Percentiles rank a stretch among this genome's conserved stretches.
These are phyloP conservation scores for Phengaris alcon DNA, from an alignment of 2,888 invertebrate genomes.

Conservation along the genomic window DNA sequence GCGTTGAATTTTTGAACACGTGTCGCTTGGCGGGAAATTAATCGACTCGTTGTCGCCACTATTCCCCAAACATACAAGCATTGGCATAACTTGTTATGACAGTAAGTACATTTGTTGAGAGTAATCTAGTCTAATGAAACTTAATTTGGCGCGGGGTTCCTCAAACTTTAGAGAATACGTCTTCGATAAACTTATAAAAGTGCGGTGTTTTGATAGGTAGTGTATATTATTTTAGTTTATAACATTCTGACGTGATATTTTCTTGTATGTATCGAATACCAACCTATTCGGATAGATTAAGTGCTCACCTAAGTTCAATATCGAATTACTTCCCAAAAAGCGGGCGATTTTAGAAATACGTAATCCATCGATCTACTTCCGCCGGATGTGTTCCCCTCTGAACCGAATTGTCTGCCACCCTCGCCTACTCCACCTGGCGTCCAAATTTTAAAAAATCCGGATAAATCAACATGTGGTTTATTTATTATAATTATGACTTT, in stretches of 20 bases:
- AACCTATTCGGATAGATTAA: not conserved
- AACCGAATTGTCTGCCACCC: conserved; percentile 29
- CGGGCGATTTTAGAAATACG: conserved; percentile 31
- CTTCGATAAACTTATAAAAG: too few relatives aligned
- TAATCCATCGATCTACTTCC: conserved; percentile 29
- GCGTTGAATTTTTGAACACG: conserved; percentile 27
- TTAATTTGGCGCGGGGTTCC: too few relatives aligned
- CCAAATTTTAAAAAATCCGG: not conserved
- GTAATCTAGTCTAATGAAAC: not conserved
- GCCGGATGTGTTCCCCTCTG: conserved; percentile 31
- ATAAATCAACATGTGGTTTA: conserved; percentile 31
- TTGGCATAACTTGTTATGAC: conserved; percentile 5
- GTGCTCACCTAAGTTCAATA: not conserved
- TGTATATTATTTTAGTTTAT: too few relatives aligned
- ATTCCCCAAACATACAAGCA: conserved; percentile 4
- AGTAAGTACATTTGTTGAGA: not conserved
- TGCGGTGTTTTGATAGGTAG: too few relatives aligned
- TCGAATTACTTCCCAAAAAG: conserved; percentile 40
- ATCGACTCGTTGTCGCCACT: conserved; percentile 14
- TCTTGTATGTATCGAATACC: not conserved
- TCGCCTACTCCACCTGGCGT: conserved; percentile 29
- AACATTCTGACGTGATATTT: too few relatives aligned
- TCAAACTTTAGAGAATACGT: too few relatives aligned
- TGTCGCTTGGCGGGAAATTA: conserved; percentile 27
- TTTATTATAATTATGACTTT: not conserved